Conservation (phyloP, 2,888 invertebrate genomes). For the Leucozona laternaria region DNA sequence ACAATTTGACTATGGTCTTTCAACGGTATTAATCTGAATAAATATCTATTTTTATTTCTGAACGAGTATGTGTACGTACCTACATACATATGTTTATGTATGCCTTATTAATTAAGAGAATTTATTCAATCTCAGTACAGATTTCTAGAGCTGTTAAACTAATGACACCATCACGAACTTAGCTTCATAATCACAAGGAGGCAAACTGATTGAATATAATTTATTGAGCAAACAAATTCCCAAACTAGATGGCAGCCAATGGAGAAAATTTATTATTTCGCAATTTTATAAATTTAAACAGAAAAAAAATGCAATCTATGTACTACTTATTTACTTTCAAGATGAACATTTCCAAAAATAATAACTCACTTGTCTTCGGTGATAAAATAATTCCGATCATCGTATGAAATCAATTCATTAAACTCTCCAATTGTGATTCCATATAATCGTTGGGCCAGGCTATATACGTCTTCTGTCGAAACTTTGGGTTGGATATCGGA, state of each 20-base stretch:
- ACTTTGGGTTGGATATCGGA: slow-evolving; percentile 82
- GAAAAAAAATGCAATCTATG: no score
- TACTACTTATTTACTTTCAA: not conserved
- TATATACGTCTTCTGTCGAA: slow-evolving; percentile 79
- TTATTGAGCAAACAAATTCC: not conserved
- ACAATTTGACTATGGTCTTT: not conserved
- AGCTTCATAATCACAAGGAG: not conserved
- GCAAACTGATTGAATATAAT: not conserved
- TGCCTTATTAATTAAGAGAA: not conserved
- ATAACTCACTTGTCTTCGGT: slow-evolving; percentile 82
- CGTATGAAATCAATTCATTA: slow-evolving; percentile 82
- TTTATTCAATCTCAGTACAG: not conserved
- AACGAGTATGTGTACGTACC: no score
- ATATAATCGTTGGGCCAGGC: slow-evolving; percentile 81
- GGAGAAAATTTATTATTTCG: not conserved
- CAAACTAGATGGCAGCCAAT: not conserved
- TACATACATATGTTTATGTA: not conserved
- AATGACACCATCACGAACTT: slow-evolving; percentile 19
- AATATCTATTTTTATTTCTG: not conserved
- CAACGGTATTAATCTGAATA: not conserved
- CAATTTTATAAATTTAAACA: not conserved
- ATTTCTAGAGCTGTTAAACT: not conserved
- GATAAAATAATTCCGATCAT: slow-evolving; percentile 83
- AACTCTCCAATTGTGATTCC: slow-evolving; percentile 82
- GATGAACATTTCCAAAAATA: not conserved